Conservation (phyloP, 2,113 vertebrate genomes). For the Tragulus kanchil region DNA sequence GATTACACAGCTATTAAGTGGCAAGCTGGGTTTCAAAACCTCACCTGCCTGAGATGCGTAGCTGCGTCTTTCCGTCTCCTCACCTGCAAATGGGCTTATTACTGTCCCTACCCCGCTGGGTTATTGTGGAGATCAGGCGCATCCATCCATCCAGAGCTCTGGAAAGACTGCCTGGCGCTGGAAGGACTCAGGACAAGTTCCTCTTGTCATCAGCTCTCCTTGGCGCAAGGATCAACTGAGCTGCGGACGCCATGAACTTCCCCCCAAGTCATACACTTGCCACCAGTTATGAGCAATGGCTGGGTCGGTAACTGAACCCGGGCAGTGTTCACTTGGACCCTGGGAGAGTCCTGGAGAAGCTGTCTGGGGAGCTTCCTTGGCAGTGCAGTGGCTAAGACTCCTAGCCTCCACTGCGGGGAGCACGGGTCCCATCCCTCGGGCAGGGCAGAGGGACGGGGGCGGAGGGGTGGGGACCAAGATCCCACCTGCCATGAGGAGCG, state of each 20-base stretch:
- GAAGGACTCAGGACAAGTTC: neutral
- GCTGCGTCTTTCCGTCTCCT: neutral
- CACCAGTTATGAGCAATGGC: neutral
- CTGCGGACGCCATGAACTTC: neutral
- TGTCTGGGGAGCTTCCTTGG: neutral
- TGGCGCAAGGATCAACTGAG: neutral
- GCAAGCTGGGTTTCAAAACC: neutral
- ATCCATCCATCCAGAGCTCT: neutral
- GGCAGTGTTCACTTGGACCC: neutral
- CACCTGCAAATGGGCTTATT: neutral
- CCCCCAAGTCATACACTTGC: neutral
- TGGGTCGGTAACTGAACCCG: neutral
- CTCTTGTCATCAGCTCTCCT: neutral
- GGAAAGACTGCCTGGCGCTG: neutral
- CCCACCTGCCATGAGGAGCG: neutral
- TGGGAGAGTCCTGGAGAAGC: neutral
- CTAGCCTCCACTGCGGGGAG: neutral
- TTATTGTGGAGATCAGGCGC: neutral
- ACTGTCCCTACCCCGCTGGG: accelerated
- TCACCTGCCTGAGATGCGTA: neutral
- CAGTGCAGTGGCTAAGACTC: neutral
- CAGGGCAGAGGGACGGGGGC: too few species aligned
- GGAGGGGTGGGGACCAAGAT: neutral
- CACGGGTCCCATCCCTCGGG: neutral
- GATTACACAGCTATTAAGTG: neutral